Evolutionary conservation across 2,888 invertebrate genomes (phyloP), one percentile per base, ranked within the genome.

Genomic region (Lepidocyrtinus sp.): DNA sequence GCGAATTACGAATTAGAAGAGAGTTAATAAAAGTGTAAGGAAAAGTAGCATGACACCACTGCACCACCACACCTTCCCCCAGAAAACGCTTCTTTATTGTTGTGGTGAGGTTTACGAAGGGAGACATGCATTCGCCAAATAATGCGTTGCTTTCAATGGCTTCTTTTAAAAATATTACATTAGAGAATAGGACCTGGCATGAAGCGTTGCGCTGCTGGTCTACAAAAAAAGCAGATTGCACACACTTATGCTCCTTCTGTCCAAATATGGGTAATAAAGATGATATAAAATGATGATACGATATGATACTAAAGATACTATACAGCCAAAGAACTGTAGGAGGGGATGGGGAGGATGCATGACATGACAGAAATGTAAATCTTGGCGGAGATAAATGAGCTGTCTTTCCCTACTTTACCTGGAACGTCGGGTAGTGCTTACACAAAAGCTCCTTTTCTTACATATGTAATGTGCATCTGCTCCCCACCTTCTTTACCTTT

Each of bases 301-400:
- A 65, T n/a, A n/a, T n/a, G n/a, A n/a, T n/a, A n/a, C n/a, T n/a
- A n/a, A n/a, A n/a, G n/a, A n/a, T n/a, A n/a, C n/a, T n/a, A n/a
- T n/a, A n/a, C n/a, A n/a, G n/a, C n/a, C n/a, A n/a, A n/a, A n/a
- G n/a, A n/a, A n/a, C n/a, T n/a, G n/a, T n/a, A n/a, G n/a, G n/a
- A n/a, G n/a, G n/a, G n/a, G n/a, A n/a, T n/a, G n/a, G n/a, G 36
- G 64, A 69, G 22, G 70, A 73, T 71, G 59, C 45, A 69, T 78
- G n/a, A n/a, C n/a, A n/a, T n/a, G 74, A 75, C 61, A 74, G 71
- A 65, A 69, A 46, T 63, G 74, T 71, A 78, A 73, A 78, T 78
- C 67, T 79, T 83, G 50, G 62, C 36, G 26, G 65, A 70, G 79
- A 79, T 79, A 74, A 79, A 79, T 79, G 74, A 79, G 74, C 79